These are phyloP conservation scores for Phyllostomus discolor DNA, from an alignment of 2,113 vertebrate species.

Conservation along the genomic window DNA sequence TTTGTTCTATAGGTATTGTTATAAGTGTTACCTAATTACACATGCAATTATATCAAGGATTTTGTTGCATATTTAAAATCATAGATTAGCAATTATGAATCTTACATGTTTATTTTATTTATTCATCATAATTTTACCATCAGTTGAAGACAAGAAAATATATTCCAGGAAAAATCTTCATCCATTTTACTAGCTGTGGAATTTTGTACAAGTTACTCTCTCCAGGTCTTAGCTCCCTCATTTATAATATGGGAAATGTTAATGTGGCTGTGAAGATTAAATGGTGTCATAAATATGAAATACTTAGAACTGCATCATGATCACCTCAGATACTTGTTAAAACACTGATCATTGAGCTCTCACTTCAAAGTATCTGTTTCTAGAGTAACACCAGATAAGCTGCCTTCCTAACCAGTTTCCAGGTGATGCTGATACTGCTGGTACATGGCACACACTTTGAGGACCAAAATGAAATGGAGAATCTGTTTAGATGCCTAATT, in stretches of 20 bases:
- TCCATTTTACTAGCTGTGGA: not conserved
- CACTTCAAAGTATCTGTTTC: not conserved
- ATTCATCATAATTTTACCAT: not conserved
- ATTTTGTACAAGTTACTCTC: not conserved
- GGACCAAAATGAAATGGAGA: not conserved
- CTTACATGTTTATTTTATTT: not conserved
- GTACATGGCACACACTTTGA: not conserved
- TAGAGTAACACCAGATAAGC: not conserved
- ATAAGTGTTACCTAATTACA: not conserved
- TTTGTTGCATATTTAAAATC: not conserved
- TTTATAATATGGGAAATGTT: not conserved
- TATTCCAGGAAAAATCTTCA: not conserved
- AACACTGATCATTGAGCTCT: not conserved
- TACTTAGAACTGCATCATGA: not conserved
- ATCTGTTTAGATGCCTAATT: not conserved
- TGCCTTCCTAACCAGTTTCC: not conserved
- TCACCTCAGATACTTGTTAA: not conserved
- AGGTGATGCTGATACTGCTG: not conserved
- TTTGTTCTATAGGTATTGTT: not conserved
- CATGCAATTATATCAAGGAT: not conserved
- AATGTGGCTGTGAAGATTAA: not conserved
- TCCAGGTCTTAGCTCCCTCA: too few relatives aligned
- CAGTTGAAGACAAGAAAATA: not conserved
- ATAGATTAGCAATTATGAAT: not conserved
- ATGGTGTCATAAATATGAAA: not conserved